Conservation (phyloP, 2,888 invertebrate species). For the Tholera decimalis region DNA sequence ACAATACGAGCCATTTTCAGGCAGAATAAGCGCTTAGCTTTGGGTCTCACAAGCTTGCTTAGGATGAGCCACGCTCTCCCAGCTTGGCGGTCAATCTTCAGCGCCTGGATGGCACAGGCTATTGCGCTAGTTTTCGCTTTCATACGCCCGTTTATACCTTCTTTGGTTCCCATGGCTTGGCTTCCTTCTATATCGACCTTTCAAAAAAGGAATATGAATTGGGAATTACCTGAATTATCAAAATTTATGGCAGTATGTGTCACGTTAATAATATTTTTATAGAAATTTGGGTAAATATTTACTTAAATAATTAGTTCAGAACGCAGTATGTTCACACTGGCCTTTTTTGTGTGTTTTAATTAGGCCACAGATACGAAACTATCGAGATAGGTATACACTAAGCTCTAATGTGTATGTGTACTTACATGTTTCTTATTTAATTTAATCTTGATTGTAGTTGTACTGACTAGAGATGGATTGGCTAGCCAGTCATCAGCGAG, state of each 20-base stretch:
- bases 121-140: constrained; percentile 65
- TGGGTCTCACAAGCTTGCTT: constrained; percentile 74
- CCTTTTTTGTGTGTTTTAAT: too few species aligned
- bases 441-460: background rate
- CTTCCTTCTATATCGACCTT: background rate
- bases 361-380: too few species aligned
- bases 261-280: background rate
- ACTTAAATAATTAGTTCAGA: too few species aligned
- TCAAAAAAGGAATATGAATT: constrained; percentile 1
- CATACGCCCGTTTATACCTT: background rate
- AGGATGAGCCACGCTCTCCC: constrained; percentile 82
- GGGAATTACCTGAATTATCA: background rate
- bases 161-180: background rate
- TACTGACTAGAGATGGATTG: background rate
- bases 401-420: too few species aligned
- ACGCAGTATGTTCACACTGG: too few species aligned
- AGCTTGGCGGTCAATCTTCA: constrained; percentile 80
- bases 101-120: constrained; percentile 81
- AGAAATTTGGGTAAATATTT: background rate
- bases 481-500: constrained; percentile 82
- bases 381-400: too few species aligned
- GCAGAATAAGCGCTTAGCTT: constrained; percentile 77
- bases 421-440: constrained; percentile 3
- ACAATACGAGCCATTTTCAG: constrained; percentile 79
- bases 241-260: background rate